phyloP scores from a whole-genome alignment of 2,888 invertebrate genomes.

The Pristionchus entomophagus region DNA sequence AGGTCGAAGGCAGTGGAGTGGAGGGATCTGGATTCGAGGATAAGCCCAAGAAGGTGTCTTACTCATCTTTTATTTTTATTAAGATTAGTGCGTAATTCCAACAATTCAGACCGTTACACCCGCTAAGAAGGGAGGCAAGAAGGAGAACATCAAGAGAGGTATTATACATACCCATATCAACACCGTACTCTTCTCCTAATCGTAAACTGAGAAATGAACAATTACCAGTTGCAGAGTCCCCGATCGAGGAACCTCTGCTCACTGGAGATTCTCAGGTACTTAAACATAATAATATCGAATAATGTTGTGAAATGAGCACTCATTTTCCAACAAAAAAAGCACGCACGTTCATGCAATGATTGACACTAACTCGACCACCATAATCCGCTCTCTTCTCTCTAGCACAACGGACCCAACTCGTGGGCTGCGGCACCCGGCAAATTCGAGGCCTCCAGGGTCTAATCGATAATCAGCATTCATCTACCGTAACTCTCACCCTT shows the following conservation, averaged over 20 bases:
- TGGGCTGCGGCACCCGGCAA: conserved; percentile 31
- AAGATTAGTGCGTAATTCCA: no score
- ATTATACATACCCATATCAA: not conserved
- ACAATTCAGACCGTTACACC: no score
- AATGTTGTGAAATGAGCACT: not conserved
- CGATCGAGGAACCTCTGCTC: conserved; percentile 23
- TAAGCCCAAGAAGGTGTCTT: conserved; percentile 30
- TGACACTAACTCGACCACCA: not conserved
- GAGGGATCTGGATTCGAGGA: conserved; percentile 39
- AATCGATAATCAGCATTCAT: conserved; percentile 28
- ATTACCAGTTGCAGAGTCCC: not conserved
- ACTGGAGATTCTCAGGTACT: conserved; percentile 36
- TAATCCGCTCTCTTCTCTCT: not conserved
- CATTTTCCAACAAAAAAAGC: not conserved
- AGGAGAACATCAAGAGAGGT: conserved; percentile 30
- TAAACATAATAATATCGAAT: not conserved
- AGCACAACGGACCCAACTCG: not conserved
- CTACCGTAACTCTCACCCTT: conserved; percentile 25
- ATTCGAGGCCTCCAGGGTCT: conserved; percentile 7
- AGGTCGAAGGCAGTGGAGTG: conserved; percentile 35
- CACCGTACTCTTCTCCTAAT: not conserved
- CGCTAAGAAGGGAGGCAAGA: conserved; percentile 18
- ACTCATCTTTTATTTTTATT: no score
- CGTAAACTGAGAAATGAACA: conserved; percentile 2
- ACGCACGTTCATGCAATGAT: not conserved